Evolutionary conservation across 1,140 invertebrate genomes (phyloP), one percentile per base, ranked within the genome.

Genomic region (Hirudo medicinalis): DNA sequence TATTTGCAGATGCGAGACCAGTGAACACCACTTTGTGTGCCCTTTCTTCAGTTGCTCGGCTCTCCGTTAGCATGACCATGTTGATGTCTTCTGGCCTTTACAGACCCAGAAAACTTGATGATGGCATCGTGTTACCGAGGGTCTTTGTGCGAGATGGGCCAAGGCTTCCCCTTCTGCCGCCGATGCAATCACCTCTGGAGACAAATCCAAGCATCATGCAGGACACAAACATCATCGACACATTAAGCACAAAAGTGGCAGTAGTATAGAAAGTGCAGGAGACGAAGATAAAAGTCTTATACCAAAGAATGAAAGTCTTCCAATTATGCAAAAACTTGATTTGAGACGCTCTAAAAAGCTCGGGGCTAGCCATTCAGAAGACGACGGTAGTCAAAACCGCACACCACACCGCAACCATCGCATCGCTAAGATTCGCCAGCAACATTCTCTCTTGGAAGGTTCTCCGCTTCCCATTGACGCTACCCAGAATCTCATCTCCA

Each of bases 51-150:
- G 73, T 74, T 32, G 73, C 73, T 43, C 73, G 73, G 1, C 70
- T 74, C 55, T 74, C 73, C 3, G 70, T 74, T 40, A 67, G 60
- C 60, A 74, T 74, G 73, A 74, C 73, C 27, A 74, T 74, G 73
- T 71, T 70, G 29, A 74, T 74, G 70, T 74, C 73, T 22, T 74
- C 73, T 11, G 73, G 73, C 3, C 60, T 74, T 27, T 74, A 66
- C 69, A 32, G 69, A 40, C 68, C 69, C 13, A 40, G 69, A 54
- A 3, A 15, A 17, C 69, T 54, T 11, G 36, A 53, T 43, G 69
- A 70, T 27, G 53, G 53, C 36, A 25, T 54, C 69, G n/a, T 53
- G n/a, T 25, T 70, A 25, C 69, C 69, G 43, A 70, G 53, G 53
- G 69, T 70, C 53, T 49, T 70, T 25, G 69, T 36, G 32, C 69